These are phyloP conservation scores for Oostethus manadensis DNA, from an alignment of 2,113 vertebrate species.

Conservation along the genomic window DNA sequence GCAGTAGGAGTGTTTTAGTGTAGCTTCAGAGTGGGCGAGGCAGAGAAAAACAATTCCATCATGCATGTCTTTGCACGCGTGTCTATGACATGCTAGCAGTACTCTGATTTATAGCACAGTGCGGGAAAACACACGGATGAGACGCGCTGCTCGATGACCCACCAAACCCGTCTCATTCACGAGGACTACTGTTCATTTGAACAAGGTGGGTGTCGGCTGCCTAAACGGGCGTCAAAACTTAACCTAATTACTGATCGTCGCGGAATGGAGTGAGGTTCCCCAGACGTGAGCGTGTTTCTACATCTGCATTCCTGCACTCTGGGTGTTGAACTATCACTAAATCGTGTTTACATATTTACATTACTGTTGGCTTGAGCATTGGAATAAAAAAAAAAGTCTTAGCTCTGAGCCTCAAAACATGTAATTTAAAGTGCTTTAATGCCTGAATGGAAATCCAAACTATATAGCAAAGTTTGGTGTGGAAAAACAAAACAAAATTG, in stretches of 20 bases:
- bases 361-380: not conserved
- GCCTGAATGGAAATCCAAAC: not conserved
- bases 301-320: too few species aligned
- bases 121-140: slow-evolving; percentile 1
- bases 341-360: not conserved
- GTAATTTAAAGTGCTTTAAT: not conserved
- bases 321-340: too few species aligned
- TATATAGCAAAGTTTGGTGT: too few species aligned
- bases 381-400: not conserved
- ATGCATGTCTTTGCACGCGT: slow-evolving; percentile 23
- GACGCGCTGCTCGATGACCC: not conserved
- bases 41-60: not conserved
- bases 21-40: too few species aligned
- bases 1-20: too few species aligned
- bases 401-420: not conserved
- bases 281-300: not conserved
- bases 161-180: too few species aligned
- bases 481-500: too few species aligned
- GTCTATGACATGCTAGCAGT: not conserved
- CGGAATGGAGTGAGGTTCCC: not conserved
- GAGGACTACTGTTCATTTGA: too few species aligned
- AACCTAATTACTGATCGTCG: too few species aligned
- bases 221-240: too few species aligned
- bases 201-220: too few species aligned
- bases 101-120: slow-evolving; percentile 7